phyloP scores from a whole-genome alignment of 2,797 vertebrate species.

The Pantherophis vulpinus region DNA sequence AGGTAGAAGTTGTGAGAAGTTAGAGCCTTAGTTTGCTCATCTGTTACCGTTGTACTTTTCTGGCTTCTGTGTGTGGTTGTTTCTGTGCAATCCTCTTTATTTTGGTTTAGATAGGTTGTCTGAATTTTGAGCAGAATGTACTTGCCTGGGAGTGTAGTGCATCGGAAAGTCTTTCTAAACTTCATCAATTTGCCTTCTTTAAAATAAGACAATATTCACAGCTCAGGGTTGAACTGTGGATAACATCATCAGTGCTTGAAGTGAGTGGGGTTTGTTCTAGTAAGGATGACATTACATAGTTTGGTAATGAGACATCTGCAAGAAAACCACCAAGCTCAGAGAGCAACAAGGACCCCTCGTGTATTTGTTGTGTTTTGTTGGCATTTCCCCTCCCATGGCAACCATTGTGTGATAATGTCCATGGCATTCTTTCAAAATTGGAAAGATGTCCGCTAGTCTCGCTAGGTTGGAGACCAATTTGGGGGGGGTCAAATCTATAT shows the following conservation, averaged over 20 bases:
- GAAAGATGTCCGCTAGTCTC: not conserved
- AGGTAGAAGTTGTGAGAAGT: not conserved
- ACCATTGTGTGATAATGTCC: not conserved
- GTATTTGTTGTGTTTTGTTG: not conserved
- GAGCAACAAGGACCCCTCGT: not conserved
- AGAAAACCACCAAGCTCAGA: not conserved
- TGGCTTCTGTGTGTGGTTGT: not conserved
- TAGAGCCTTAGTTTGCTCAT: not conserved
- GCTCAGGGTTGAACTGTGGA: not conserved
- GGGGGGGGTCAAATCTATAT: not conserved
- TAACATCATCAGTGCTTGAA: not conserved
- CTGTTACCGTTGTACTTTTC: not conserved
- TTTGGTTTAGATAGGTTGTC: not conserved
- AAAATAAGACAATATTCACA: not conserved
- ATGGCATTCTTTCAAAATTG: not conserved
- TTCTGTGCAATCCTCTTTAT: not conserved
- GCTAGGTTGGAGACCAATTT: not conserved
- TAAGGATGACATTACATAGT: not conserved
- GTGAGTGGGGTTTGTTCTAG: not conserved
- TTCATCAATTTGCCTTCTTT: not conserved
- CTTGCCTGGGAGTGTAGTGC: not conserved
- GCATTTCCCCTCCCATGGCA: not conserved
- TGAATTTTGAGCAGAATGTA: not conserved
- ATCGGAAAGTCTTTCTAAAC: not conserved
- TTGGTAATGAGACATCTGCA: not conserved